Evolutionary conservation across 2,113 vertebrate species (phyloP).

Genomic region (Myotis brandtii): DNA sequence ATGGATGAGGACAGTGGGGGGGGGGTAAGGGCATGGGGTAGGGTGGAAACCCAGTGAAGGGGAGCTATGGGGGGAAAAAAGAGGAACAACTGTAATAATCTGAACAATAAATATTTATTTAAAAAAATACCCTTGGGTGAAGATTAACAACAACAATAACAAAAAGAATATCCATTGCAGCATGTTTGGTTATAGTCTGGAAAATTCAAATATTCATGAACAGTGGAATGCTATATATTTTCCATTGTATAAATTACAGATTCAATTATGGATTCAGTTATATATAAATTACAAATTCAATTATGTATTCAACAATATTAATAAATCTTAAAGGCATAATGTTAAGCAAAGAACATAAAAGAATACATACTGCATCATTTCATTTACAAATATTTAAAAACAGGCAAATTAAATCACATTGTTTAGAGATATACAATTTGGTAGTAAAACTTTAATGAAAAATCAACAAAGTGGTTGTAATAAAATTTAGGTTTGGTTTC

Average conservation of each 20-base stretch:
- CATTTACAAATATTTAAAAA: background rate
- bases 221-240: background rate
- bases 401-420: background rate
- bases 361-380: background rate
- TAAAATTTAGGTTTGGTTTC: background rate
- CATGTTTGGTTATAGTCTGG: background rate
- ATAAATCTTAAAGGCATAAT: background rate
- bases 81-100: no score
- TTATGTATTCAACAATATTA: background rate
- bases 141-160: no score
- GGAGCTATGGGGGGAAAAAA: no score
- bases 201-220: background rate
- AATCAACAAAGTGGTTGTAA: background rate
- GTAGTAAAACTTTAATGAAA: background rate
- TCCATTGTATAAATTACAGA: background rate
- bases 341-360: background rate
- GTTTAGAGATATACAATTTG: background rate
- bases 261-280: background rate
- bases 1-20: no score
- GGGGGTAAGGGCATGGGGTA: no score
- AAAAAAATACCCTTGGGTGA: no score
- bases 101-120: no score
- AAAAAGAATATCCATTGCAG: background rate
- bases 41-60: no score
- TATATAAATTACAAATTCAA: background rate